Base-by-base conservation (phyloP, 23 tunicate species). In the Clavelina lepadiformis region DNA sequence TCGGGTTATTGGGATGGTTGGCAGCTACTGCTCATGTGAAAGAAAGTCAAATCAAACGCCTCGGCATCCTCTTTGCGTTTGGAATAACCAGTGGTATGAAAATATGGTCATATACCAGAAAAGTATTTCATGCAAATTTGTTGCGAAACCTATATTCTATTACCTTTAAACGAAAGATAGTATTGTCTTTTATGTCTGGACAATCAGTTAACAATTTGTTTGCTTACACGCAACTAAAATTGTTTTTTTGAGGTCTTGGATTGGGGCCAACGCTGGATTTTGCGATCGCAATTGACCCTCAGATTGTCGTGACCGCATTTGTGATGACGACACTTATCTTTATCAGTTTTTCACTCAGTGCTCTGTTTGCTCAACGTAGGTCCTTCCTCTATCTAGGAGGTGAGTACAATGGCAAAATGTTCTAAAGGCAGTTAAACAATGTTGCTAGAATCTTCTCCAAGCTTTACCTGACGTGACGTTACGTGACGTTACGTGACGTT, bases 281-380 rank as follows among this genome's bases (percentile, higher is more conserved):
- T 72, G 82, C 92, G 13, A 82, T 83, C 27, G 34, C 28, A 20
- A 35, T 91, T 55, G 72, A 91, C 66, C 98, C 98, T 26, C 82
- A 74, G 45, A 72, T 82, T 20, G 68, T 91, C n/a, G 84, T 83
- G 35, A 91, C 98, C 26, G 98, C 98, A 29, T 91, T 91, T 29
- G 50, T 77, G 38, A 61, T 78, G 5, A 68, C 98, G 36, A 32
- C 82, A 44, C 37, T 78, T 0, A 78, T 91, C 13, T 91, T 91
- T 36, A 69, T 79, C 34, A 56, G 92, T 77, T 91, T 91, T 44
- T 67, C 86, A 31, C 67, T 91, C 63, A 63, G 82, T 68, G 98
- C 98, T 23, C 77, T 91, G 28, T 77, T 38, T 28, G 81, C 98
- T 23, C 91, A 82, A 37, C 76, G 82, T 0, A 62, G 98, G 41